These are phyloP conservation scores for Chroicocephalus ridibundus DNA, from an alignment of 2,113 vertebrate species.

Conservation along the genomic window DNA sequence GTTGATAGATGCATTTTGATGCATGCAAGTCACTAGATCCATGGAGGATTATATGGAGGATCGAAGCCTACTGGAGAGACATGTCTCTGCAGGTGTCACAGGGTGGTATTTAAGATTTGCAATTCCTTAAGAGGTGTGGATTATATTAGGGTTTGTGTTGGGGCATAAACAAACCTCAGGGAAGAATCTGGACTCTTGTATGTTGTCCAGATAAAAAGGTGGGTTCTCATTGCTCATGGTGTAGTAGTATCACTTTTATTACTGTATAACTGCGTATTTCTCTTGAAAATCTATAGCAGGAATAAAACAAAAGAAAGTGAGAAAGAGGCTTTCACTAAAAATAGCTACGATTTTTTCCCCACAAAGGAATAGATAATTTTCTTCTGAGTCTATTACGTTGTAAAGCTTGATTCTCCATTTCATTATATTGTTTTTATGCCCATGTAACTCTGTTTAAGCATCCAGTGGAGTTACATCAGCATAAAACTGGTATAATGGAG, in stretches of 20 bases:
- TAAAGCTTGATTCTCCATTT: conserved; percentile 37
- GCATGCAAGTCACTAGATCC: neutral
- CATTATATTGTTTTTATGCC: conserved; percentile 55
- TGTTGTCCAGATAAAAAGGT: neutral
- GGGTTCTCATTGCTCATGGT: neutral
- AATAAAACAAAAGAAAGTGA: conserved; percentile 4
- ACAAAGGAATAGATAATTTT: conserved; percentile 36
- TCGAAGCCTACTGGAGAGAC: neutral
- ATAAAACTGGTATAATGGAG: conserved; percentile 9
- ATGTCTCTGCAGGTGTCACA: neutral
- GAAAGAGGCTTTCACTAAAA: conserved; percentile 2
- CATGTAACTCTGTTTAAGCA: conserved; percentile 34
- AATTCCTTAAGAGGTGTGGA: rapidly evolving
- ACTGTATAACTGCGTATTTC: neutral
- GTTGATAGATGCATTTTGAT: neutral
- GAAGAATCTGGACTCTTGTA: neutral
- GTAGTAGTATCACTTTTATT: neutral
- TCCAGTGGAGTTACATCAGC: conserved; percentile 11
- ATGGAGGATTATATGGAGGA: neutral
- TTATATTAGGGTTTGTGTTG: neutral
- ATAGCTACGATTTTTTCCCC: neutral
- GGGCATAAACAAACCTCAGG: neutral
- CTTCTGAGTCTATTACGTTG: conserved; percentile 1
- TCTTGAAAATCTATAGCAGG: conserved; percentile 12
- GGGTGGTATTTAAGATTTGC: neutral